Evolutionary conservation across 2,113 vertebrate species (phyloP).

Genomic region (Ploceus nigricollis): DNA sequence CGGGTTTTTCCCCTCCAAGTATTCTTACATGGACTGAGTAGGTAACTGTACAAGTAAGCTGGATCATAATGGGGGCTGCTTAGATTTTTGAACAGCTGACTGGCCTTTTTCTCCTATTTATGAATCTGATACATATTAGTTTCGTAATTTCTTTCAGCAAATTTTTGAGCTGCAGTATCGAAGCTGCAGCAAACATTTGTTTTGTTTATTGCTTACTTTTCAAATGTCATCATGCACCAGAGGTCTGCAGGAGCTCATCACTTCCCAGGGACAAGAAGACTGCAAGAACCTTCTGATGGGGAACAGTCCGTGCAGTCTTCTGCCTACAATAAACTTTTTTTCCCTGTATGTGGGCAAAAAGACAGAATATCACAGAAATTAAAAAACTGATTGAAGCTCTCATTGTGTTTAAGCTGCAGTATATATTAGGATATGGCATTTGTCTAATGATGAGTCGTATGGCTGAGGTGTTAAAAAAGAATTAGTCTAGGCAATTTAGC

Average conservation of each 20-base stretch:
- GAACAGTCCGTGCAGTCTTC: conserved; percentile 20
- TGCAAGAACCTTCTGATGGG: background rate
- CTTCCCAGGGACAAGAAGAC: background rate
- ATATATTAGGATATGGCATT: conserved; percentile 53
- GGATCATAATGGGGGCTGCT: background rate
- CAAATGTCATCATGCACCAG: background rate
- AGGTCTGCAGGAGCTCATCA: background rate
- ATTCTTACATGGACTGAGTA: background rate
- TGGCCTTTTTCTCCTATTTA: background rate
- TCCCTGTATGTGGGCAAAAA: conserved; percentile 34
- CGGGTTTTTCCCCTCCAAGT: background rate
- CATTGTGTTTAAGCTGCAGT: conserved; percentile 53
- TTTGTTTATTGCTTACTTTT: background rate
- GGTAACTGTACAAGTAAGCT: background rate
- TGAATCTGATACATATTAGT: background rate
- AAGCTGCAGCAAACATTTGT: background rate
- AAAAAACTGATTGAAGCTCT: conserved; percentile 58
- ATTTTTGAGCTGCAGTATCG: background rate
- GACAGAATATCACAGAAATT: conserved; percentile 18
- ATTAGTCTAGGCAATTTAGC: conserved; percentile 46
- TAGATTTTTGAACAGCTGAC: background rate
- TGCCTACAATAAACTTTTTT: conserved; percentile 17
- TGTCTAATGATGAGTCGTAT: conserved; percentile 56
- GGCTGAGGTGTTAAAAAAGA: conserved; percentile 54
- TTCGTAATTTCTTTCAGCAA: background rate